Evolutionary conservation across 2,113 vertebrate species (phyloP).

Genomic region (Balaenoptera acutorostrata): DNA sequence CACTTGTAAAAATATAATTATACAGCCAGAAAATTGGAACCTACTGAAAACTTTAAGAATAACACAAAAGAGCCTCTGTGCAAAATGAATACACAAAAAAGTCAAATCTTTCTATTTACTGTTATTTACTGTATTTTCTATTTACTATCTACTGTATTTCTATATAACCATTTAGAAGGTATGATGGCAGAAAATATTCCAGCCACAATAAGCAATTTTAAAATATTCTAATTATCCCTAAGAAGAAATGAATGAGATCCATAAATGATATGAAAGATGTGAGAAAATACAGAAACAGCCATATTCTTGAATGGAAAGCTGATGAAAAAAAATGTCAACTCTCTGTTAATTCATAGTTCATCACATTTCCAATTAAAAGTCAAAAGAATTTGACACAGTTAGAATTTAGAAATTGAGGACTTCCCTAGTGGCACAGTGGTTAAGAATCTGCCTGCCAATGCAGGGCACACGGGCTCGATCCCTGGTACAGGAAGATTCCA

Average conservation of each 20-base stretch:
- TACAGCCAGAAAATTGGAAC: not conserved
- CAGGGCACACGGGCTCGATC: no score
- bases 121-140: not conserved
- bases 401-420: not conserved
- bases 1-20: not conserved
- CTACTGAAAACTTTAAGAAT: not conserved
- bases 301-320: not conserved
- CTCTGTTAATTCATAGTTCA: not conserved
- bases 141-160: not conserved
- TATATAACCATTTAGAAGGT: not conserved
- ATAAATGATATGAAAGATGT: not conserved
- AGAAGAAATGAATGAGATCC: not conserved
- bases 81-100: not conserved
- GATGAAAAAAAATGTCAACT: not conserved
- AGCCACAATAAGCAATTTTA: not conserved
- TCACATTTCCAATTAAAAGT: not conserved
- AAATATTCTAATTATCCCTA: not conserved
- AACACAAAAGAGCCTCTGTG: not conserved
- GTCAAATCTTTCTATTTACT: not conserved
- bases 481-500: no score
- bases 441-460: no score
- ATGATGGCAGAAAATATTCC: not conserved
- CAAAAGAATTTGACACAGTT: not conserved
- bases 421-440: no score
- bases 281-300: not conserved